A percentile compares a stretch with the other conserved stretches of the same genome.
Evolutionary conservation across 2,797 vertebrate genomes (phyloP).

Genomic region (Novumbra hubbsi): DNA sequence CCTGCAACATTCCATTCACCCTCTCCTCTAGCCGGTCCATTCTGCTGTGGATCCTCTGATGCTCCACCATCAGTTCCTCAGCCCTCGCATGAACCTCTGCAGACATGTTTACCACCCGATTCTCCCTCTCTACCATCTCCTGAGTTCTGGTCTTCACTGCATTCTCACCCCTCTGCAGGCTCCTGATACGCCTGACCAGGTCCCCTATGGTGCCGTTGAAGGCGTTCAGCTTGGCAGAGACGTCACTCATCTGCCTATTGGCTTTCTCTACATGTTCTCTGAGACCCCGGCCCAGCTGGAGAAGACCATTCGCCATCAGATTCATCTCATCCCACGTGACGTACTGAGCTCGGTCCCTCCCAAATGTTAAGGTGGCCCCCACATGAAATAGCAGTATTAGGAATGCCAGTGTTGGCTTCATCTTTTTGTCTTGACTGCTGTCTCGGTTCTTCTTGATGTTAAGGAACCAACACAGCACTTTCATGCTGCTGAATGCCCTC

Average conservation of each 20-base stretch:
- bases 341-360: conserved; percentile 60
- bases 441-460: conserved; percentile 13
- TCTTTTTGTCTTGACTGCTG: conserved; percentile 37
- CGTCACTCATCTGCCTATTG: conserved; percentile 80
- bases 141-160: conserved; percentile 48
- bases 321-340: conserved; percentile 94
- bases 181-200: conserved; percentile 58
- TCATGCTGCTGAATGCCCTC: conserved; percentile 32
- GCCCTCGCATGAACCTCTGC: conserved; percentile 62
- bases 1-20: conserved; percentile 48
- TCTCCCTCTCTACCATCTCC: conserved; percentile 52
- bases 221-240: conserved; percentile 72
- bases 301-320: conserved; percentile 88
- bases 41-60: conserved; percentile 61
- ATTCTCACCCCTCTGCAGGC: conserved; percentile 47
- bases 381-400: conserved; percentile 59
- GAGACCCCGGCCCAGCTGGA: conserved; percentile 92
- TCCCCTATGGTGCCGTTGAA: conserved; percentile 76
- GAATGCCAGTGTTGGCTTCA: conserved; percentile 60
- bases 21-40: conserved; percentile 76
- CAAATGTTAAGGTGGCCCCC: conserved; percentile 56
- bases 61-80: conserved; percentile 66
- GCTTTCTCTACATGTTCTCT: conserved; percentile 90
- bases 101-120: conserved; percentile 50
- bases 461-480: conserved; percentile 9